Evolutionary conservation across 2,888 invertebrate genomes (phyloP).

Genomic region (Galerucella nymphaeae): DNA sequence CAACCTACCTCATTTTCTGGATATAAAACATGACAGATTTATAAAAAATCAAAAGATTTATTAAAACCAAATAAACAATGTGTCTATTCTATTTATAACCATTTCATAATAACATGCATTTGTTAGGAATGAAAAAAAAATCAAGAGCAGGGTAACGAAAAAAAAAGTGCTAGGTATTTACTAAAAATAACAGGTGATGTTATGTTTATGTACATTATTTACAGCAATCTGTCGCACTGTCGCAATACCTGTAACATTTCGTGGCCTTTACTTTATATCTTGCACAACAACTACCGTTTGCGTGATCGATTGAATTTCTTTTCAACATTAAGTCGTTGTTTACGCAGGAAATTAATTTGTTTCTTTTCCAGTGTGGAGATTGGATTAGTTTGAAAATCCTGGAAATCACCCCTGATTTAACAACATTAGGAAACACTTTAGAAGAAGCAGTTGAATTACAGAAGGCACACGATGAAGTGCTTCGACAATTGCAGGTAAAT

Average conservation of each 20-base stretch:
- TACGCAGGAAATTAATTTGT: not conserved
- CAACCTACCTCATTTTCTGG: no score
- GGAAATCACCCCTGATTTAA: constrained; percentile 85
- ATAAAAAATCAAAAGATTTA: no score
- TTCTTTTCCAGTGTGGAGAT: constrained; percentile 78
- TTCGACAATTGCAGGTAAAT: constrained; percentile 82
- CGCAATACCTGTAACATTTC: constrained; percentile 8
- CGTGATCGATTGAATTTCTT: no score
- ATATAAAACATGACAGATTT: no score
- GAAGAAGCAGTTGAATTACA: constrained; percentile 81
- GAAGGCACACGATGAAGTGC: constrained; percentile 84
- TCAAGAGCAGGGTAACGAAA: not conserved
- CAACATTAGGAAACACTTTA: constrained; percentile 80
- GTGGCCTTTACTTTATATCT: constrained; percentile 42
- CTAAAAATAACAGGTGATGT: constrained; percentile 54
- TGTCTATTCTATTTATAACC: no score
- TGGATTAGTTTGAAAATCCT: constrained; percentile 86
- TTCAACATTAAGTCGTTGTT: no score
- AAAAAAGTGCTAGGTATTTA: constrained; percentile 45
- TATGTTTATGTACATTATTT: constrained; percentile 28
- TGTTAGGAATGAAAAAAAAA: not conserved
- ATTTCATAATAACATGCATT: no score
- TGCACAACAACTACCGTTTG: constrained; percentile 29
- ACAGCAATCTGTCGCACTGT: not conserved
- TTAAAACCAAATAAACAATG: no score